Evolutionary conservation across 2,888 invertebrate species (phyloP), one percentile per base, ranked within the genome.

Genomic region (Agapostemon virescens): DNA sequence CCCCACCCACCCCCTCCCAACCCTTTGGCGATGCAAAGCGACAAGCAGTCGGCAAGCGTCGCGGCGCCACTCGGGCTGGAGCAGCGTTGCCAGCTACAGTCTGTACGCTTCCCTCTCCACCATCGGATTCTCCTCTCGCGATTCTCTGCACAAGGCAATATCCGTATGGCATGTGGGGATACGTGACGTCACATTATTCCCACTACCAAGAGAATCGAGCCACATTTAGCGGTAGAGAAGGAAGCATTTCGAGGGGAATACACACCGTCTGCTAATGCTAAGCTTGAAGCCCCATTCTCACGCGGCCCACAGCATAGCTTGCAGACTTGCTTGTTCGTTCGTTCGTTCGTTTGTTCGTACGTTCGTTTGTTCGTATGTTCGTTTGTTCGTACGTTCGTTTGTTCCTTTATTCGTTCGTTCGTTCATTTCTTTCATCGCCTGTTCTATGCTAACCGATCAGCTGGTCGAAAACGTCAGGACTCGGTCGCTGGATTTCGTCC

Each of bases 41-140:
- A 77, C 79, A 52, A 81, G 81, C 81, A 85, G 76, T 79, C 80
- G 86, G 83, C 86, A 84, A 84, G 87, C 88, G 85, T 88, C 88
- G 89, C 85, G 92, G 91, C 92, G 92, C 91, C 92, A 81, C 87
- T 90, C 88, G 75, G 91, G 81, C 91, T 90, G 89, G 86, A 89
- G 79, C 88, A 33, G 33, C 33, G 33, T 33, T 33, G 33, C 33
- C 33, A 33, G 33, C 33, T 33, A 33, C 33, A 33, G 33, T 33
- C 3, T 33, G 33, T 33, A 33, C 33, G 33, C 33, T 33, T 33
- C 33, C 33, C 33, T 33, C 33, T 33, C 33, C 33, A 33, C 33
- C 5, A 33, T 33, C n/a, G n/a, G n/a, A n/a, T n/a, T n/a, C n/a
- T n/a, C n/a, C n/a, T n/a, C n/a, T n/a, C n/a, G n/a, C n/a, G n/a